A percentile compares a stretch with the other conserved stretches of the same genome.
Evolutionary conservation across 2,113 vertebrate species (phyloP).

Genomic region (Anhinga rufa): DNA sequence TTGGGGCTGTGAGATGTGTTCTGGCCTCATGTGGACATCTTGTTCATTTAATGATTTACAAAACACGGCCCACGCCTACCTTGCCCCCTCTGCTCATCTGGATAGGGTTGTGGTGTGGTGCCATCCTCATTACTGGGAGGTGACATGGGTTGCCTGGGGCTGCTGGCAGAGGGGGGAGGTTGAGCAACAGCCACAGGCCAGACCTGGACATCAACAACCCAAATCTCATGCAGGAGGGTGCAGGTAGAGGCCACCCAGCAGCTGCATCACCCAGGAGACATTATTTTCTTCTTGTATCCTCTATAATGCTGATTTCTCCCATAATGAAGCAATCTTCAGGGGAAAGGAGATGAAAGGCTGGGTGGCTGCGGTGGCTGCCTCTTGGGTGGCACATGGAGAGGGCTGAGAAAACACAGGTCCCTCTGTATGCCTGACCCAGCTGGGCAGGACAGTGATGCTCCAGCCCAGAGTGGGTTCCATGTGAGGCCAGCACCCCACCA

Average conservation of each 20-base stretch:
- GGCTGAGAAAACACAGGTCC: background rate
- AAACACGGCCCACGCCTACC: accelerated
- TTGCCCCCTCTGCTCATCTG: background rate
- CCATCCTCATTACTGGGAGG: background rate
- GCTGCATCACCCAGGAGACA: background rate
- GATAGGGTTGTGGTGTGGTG: background rate
- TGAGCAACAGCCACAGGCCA: background rate
- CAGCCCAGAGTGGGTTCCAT: background rate
- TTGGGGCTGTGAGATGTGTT: background rate
- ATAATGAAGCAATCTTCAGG: background rate
- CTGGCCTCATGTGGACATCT: background rate
- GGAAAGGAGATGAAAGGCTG: background rate
- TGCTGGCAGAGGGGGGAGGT: background rate
- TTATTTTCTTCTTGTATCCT: background rate
- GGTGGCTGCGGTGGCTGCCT: background rate
- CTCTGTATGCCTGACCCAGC: background rate
- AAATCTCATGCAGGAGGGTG: background rate
- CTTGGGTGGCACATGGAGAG: background rate
- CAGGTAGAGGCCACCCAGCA: background rate
- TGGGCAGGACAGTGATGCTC: background rate
- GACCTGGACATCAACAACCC: background rate
- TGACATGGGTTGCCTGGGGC: accelerated
- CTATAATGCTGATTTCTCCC: background rate
- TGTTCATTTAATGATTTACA: background rate
- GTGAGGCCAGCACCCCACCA: background rate